Evolutionary conservation across 2,888 invertebrate genomes (phyloP).

Genomic region (Trichogramma dendrolimi): DNA sequence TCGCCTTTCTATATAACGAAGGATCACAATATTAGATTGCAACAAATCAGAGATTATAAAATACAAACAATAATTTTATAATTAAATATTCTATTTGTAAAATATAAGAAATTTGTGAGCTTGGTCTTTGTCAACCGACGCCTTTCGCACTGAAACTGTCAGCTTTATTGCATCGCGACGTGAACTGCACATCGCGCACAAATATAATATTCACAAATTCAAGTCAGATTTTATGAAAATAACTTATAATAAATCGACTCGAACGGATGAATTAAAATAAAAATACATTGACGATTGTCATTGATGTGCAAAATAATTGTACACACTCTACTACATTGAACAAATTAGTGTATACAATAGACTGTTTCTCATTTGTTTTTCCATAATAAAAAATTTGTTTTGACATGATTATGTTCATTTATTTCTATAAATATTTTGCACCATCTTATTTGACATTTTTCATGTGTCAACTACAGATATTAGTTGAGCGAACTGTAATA

Average conservation of each 20-base stretch:
- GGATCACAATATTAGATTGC: constrained; percentile 9
- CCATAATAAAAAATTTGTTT: constrained; percentile 20
- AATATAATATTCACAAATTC: constrained; percentile 19
- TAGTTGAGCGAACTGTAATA: no score
- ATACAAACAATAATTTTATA: constrained; percentile 9
- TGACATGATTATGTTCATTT: constrained; percentile 1
- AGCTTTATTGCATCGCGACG: constrained; percentile 20
- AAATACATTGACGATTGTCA: constrained; percentile 19
- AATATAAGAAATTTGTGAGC: constrained; percentile 15
- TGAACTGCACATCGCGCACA: constrained; percentile 18
- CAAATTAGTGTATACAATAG: constrained; percentile 20
- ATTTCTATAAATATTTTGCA: constrained; percentile 8
- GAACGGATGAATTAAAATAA: constrained; percentile 18
- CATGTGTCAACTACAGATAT: no score
- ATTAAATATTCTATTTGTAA: background rate
- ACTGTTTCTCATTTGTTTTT: constrained; percentile 16
- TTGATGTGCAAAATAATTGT: background rate
- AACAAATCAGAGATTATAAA: constrained; percentile 20
- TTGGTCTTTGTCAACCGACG: constrained; percentile 18
- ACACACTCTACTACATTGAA: background rate
- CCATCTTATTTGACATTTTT: constrained; percentile 22
- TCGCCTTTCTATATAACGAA: constrained; percentile 11
- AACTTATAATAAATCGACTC: constrained; percentile 18
- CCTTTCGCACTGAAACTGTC: constrained; percentile 9
- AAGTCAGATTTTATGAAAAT: constrained; percentile 26